A percentile compares a stretch with the other conserved stretches of the same genome.
Conservation (phyloP, 2,888 invertebrate species). For the Smittia sp. region DNA sequence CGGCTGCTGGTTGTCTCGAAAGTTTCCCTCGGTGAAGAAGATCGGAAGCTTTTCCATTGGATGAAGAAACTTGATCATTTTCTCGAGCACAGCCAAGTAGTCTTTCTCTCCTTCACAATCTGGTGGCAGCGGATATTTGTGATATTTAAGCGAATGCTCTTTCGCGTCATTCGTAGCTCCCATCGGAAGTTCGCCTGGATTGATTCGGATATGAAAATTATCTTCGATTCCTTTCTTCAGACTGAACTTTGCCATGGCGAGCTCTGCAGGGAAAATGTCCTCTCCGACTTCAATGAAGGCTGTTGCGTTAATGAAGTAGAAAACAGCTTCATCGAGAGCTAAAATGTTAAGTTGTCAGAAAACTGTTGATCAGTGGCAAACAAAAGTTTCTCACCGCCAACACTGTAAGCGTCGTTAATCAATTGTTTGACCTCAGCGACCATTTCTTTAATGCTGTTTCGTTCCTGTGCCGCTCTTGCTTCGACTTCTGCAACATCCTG, state of each 20-base stretch:
- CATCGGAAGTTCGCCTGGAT: conserved; percentile 23
- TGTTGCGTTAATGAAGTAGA: background rate
- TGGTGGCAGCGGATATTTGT: conserved; percentile 4
- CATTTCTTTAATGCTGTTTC: background rate
- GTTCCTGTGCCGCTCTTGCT: background rate
- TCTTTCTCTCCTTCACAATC: background rate
- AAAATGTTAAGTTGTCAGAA: background rate
- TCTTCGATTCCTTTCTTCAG: conserved; percentile 17
- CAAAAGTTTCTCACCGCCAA: conserved; percentile 4
- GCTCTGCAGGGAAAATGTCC: conserved; percentile 10
- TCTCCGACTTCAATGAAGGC: background rate
- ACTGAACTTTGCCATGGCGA: conserved; percentile 29
- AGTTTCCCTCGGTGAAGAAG: conserved; percentile 27
- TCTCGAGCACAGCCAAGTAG: background rate
- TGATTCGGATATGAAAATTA: background rate
- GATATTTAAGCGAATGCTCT: background rate
- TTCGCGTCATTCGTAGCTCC: background rate
- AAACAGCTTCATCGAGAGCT: background rate
- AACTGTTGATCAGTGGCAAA: background rate
- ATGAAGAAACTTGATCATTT: background rate
- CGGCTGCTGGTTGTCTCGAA: background rate
- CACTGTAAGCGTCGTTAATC: background rate
- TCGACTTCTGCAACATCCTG: background rate
- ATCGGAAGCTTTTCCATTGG: conserved; percentile 6
- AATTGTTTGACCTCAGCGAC: background rate